Base-by-base conservation (phyloP, 53 echinoderm and acorn worm genomes). In the Hippasteria phrygiana region DNA sequence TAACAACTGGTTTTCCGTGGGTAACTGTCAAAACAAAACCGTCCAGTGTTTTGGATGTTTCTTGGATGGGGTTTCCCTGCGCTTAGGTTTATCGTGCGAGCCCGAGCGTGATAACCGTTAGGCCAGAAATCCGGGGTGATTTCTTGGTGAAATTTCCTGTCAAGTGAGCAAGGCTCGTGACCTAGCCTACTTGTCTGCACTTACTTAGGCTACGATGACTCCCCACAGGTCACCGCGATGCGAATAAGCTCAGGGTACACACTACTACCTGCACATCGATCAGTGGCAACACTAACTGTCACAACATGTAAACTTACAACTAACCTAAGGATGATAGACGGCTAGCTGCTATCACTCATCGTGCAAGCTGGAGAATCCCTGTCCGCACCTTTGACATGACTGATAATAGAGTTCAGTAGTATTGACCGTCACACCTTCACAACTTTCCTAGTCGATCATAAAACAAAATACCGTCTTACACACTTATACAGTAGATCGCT, bases 321-420 rank as follows among this genome's bases (percentile, higher is more conserved):
- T 40, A 1, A 43, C 31, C 12, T 18, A 4, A 8, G 4, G 45
- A 3, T 40, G 62, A 39, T 18, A 18, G 28, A 39, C 40, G 40
- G 13, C 38, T 55, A 36, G 35, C 59, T 63, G 13, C 38, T 55
- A 36, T 55, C 59, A 39, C 24, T 37, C 36, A 78, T 39, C 14
- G 43, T 2, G 16, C 24, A 64, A 33, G 81, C 45, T 63, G 14
- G 9, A 4, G 42, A 42, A 31, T 28, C 42, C 65, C 29, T 13
- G 47, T 81, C 31, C 45, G 8, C 47, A 81, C 62, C 71, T 51
- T 10, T 14, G 71, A 50, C n/a, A 85, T 70, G 38, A 51, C 85
- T 34, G 47, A 82, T 62, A 29, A n/a, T 26, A 64, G 9, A 73
- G 42, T 67, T 33, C 14, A 35, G 36, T 11, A 35, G 1, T 31